Conservation (phyloP, 2,888 invertebrate species). For the Andrena marginata region DNA sequence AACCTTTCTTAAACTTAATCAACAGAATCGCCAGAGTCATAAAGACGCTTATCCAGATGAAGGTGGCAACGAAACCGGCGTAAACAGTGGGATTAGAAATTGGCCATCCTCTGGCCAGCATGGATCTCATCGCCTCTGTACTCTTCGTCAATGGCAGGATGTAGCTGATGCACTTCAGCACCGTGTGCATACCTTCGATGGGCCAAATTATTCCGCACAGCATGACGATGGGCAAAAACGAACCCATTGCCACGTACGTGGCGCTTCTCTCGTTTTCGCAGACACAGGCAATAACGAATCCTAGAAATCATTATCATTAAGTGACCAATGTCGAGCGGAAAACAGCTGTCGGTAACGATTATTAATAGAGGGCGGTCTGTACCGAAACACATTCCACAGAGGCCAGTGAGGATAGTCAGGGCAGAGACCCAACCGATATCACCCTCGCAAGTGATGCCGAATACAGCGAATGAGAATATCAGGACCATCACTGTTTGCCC, state of each 20-base stretch:
- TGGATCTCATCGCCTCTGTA: slow-evolving; percentile 94
- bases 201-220: slow-evolving; percentile 98
- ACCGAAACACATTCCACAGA: slow-evolving; percentile 98
- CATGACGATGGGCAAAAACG: slow-evolving; percentile 94
- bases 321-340: neutral
- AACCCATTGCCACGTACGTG: slow-evolving; percentile 94
- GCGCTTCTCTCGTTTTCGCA: slow-evolving; percentile 94
- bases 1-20: slow-evolving; percentile 94
- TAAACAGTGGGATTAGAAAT: slow-evolving; percentile 91
- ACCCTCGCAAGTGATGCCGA: slow-evolving; percentile 92
- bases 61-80: slow-evolving; percentile 92
- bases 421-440: slow-evolving; percentile 90
- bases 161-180: slow-evolving; percentile 90
- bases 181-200: slow-evolving; percentile 94
- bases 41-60: slow-evolving; percentile 92
- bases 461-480: slow-evolving; percentile 91
- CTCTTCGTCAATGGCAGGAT: slow-evolving; percentile 94
- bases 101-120: slow-evolving; percentile 94
- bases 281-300: slow-evolving; percentile 92
- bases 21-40: slow-evolving; percentile 90
- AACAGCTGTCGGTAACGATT: neutral
- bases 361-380: slow-evolving; percentile 75
- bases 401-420: slow-evolving; percentile 92
- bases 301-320: slow-evolving; percentile 83
- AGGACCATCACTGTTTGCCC: slow-evolving; percentile 93